Conservation (phyloP, 2,113 vertebrate species). For the Neopipo cinnamomea region DNA sequence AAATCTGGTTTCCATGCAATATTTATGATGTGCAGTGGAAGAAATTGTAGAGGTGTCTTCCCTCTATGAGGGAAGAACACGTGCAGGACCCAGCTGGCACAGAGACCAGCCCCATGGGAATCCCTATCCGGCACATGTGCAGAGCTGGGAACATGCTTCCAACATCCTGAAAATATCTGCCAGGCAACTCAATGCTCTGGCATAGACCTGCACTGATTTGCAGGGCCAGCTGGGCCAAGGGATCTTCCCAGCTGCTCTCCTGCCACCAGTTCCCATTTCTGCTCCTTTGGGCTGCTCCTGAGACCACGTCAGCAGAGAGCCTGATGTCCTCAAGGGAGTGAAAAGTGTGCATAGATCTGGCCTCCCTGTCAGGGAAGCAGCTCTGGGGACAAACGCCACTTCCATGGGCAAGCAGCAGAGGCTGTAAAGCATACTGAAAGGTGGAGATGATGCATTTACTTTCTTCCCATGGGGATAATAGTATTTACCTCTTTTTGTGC, state of each 20-base stretch:
- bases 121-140: fast-evolving
- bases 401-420: neutral
- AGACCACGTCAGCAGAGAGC: too few species aligned
- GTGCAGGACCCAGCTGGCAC: neutral
- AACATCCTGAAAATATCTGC: neutral
- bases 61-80: fast-evolving
- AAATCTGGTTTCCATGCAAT: neutral
- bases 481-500: neutral
- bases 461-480: neutral
- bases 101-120: neutral
- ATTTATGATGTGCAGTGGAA: fast-evolving
- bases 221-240: too few species aligned
- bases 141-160: neutral
- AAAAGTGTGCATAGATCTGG: neutral
- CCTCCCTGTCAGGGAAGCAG: neutral
- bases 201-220: too few species aligned
- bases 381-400: neutral
- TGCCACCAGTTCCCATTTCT: fast-evolving
- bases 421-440: neutral
- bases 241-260: neutral
- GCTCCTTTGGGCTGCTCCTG: neutral
- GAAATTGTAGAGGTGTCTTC: neutral
- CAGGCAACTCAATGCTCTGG: fast-evolving
- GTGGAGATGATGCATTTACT: neutral
- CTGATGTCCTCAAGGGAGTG: fast-evolving